Base-by-base conservation (phyloP, 1,140 invertebrate species). In the Pygmarrhopalites habei region DNA sequence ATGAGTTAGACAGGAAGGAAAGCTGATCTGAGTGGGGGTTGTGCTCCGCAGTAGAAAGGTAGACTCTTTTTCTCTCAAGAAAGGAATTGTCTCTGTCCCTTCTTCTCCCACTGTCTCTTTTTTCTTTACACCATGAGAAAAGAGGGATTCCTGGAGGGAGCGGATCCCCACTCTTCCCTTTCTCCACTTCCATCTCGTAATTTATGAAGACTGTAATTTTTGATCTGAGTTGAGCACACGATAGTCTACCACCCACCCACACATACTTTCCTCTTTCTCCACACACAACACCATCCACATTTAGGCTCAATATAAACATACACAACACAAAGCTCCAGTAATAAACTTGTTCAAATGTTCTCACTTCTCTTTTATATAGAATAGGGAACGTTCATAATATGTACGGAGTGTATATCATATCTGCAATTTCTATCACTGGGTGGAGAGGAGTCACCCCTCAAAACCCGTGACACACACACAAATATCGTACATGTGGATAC, bases 1-100 rank as follows among this genome's bases (percentile, higher is more conserved):
- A 56, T 65, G 64, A 65, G 58, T 57, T 60, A 58, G 52, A 43
- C 64, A 65, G 64, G 64, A 65, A 65, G 64, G 58, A 65, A 60
- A 60, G 46, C 59, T 58, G 56, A 64, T 64, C 46, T 59, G 61
- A 59, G 58, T 44, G 58, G 29, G 23, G 23, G 43, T n/a, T n/a
- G n/a, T n/a, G n/a, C n/a, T n/a, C n/a, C n/a, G n/a, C n/a, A n/a
- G n/a, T 10, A 14, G 49, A 52, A 30, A 52, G 26, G 43, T 23
- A 61, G 46, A 51, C n/a, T n/a, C n/a, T n/a, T n/a, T n/a, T n/a
- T n/a, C n/a, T n/a, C n/a, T n/a, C n/a, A n/a, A n/a, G n/a, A n/a
- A n/a, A n/a, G n/a, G 47, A 61, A 61, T 61, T 61, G 59, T 61
- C 59, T 61, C 49, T 53, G 10, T 35, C 41, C 19, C 39, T 28